These are phyloP conservation scores for Eristalinus sepulchralis DNA, from an alignment of 2,888 invertebrate species.

Conservation along the genomic window DNA sequence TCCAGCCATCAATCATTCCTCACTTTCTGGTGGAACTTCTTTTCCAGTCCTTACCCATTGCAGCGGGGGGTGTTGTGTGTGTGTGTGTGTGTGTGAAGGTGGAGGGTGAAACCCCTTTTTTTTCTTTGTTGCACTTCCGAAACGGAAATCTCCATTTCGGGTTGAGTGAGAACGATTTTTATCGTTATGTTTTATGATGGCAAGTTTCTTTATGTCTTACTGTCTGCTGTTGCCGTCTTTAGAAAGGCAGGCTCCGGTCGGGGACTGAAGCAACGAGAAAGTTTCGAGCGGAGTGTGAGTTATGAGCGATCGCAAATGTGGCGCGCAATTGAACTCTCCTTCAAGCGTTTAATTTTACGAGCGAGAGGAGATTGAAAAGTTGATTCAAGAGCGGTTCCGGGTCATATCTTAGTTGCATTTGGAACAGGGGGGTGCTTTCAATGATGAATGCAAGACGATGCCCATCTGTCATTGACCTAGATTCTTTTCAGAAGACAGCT, in stretches of 20 bases:
- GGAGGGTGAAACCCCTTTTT: conserved; percentile 37
- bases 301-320: conserved; percentile 15
- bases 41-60: no score
- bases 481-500: no score
- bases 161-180: conserved; percentile 43
- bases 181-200: conserved; percentile 62
- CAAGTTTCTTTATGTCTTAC: neutral
- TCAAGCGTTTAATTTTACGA: conserved; percentile 39
- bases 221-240: neutral
- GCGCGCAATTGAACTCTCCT: conserved; percentile 11
- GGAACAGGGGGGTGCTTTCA: neutral
- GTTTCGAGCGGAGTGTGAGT: conserved; percentile 4
- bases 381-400: neutral
- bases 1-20: conserved; percentile 56
- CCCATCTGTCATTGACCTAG: no score
- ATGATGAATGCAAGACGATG: no score
- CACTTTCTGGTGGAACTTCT: neutral
- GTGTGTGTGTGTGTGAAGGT: neutral
- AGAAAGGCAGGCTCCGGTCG: neutral
- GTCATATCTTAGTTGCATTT: neutral
- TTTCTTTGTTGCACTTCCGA: conserved; percentile 44
- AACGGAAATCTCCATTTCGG: conserved; percentile 65
- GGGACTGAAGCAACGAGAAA: neutral
- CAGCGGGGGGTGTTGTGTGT: neutral
- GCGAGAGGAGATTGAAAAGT: conserved; percentile 44